Evolutionary conservation across 2,888 invertebrate genomes (phyloP), one percentile per base, ranked within the genome.

Genomic region (Callyntrura sp.): DNA sequence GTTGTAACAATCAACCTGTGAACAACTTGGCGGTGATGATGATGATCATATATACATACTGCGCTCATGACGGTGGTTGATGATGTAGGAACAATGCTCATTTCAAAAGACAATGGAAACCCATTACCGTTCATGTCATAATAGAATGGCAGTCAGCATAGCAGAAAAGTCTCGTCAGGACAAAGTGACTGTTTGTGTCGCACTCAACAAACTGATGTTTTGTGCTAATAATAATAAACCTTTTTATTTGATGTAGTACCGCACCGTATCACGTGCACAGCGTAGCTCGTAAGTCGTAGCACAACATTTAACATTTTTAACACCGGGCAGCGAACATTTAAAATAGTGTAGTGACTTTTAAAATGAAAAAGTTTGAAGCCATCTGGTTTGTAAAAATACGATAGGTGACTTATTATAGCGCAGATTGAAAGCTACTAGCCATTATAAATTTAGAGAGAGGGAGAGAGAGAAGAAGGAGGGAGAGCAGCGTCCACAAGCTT

Each of bases 101-200:
- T 83, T 83, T 57, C 20, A 20, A 48, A 83, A 83, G 51, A 83
- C 83, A 83, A 83, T 83, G 48, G 83, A 48, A 83, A 12, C 25
- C 83, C 68, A 83, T 83, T 83, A 83, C 48, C 43, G 6, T 23
- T 62, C 62, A 65, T 23, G 65, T 68, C 48, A 51, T 68, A 68
- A 68, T 25, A 28, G 48, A 20, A n/a, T 51, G 25, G 28, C 78
- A 25, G 78, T n/a, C n/a, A n/a, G n/a, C n/a, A n/a, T n/a, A n/a
- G n/a, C n/a, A n/a, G n/a, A n/a, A 45, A 25, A 62, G 65, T 25
- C 28, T 23, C 76, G 23, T 78, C 76, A 25, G 76, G 55, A 20
- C n/a, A 8, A 25, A 25, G 5, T 78, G 51, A 48, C 51, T 55
- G 14, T 76, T 45, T 25, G 23, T 68, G 81, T 62, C 11, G n/a